Conservation (phyloP, 2,797 vertebrate species). For the Diglossa cyanea region DNA sequence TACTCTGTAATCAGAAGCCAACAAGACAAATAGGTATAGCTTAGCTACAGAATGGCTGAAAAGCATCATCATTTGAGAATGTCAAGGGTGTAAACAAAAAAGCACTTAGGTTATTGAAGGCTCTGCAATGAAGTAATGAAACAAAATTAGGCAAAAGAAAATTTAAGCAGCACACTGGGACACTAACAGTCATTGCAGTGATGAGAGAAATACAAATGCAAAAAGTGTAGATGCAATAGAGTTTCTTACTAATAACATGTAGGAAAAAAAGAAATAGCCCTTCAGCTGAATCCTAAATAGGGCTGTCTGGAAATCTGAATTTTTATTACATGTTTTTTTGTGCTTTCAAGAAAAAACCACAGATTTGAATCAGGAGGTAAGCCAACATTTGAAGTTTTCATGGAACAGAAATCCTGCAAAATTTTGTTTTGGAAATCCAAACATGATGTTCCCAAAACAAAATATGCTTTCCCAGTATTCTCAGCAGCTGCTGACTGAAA, state of each 20-base stretch:
- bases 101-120: neutral
- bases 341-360: neutral
- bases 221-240: neutral
- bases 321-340: neutral
- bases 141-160: neutral
- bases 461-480: constrained; percentile 18
- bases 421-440: constrained; percentile 55
- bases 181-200: neutral
- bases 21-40: neutral
- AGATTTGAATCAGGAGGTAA: neutral
- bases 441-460: constrained; percentile 31
- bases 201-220: neutral
- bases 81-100: neutral
- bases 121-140: neutral
- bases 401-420: constrained; percentile 15
- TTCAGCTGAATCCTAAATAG: neutral
- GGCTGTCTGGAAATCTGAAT: neutral
- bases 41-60: neutral
- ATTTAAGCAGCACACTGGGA: neutral
- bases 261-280: neutral
- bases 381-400: constrained; percentile 19
- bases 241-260: neutral
- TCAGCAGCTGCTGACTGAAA: constrained; percentile 21
- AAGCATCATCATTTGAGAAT: neutral
- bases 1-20: constrained; percentile 13